Conservation (phyloP, 1,140 invertebrate genomes). For the Trichogramma pretiosum region DNA sequence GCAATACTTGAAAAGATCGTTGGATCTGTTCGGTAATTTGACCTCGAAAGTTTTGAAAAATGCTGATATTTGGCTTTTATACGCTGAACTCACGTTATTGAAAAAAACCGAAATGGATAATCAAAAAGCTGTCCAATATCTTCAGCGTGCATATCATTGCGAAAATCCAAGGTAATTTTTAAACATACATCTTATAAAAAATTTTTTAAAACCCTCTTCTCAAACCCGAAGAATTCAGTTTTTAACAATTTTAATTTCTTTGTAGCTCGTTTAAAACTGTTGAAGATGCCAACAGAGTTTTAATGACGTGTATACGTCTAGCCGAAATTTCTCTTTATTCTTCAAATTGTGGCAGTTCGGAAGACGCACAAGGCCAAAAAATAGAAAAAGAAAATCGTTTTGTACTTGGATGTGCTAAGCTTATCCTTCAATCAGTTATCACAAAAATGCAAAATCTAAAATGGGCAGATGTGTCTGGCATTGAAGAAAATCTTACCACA, state of each 20-base stretch:
- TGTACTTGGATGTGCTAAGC: constrained; percentile 51
- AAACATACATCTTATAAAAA: no score
- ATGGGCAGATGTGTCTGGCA: constrained; percentile 36
- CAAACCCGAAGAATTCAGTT: no score
- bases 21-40: constrained; percentile 74
- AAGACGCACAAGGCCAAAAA: constrained; percentile 32
- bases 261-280: constrained; percentile 51
- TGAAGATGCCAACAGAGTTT: constrained; percentile 40
- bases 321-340: constrained; percentile 37
- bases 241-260: neutral
- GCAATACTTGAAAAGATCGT: constrained; percentile 53
- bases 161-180: constrained; percentile 44
- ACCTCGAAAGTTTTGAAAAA: constrained; percentile 60
- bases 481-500: constrained; percentile 23
- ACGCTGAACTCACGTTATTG: constrained; percentile 59
- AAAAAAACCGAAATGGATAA: constrained; percentile 36
- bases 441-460: constrained; percentile 45
- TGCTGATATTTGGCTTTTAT: constrained; percentile 68
- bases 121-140: constrained; percentile 52
- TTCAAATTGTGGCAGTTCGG: no score
- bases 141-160: constrained; percentile 51
- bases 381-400: no score
- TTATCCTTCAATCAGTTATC: constrained; percentile 49
- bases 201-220: no score
- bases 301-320: constrained; percentile 43